These are phyloP conservation scores for Acanthopleura granulata DNA, from an alignment of 2,888 invertebrate genomes.

Conservation along the genomic window DNA sequence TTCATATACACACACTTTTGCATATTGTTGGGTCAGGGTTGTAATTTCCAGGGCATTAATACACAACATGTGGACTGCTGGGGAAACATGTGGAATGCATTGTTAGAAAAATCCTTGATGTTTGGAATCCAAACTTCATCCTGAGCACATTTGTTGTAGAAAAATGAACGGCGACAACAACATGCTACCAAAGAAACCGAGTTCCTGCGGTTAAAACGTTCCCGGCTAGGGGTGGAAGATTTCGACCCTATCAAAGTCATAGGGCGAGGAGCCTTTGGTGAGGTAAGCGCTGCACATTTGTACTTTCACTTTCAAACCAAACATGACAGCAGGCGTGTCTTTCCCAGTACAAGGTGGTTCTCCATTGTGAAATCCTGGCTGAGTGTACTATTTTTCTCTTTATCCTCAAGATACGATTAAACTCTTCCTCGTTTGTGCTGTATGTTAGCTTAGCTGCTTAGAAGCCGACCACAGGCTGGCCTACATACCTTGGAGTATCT, in stretches of 20 bases:
- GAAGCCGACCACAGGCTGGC: too few species aligned
- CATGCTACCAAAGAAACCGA: constrained; percentile 99
- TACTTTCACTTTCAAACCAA: too few species aligned
- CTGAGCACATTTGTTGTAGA: constrained; percentile 69
- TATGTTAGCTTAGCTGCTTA: too few species aligned
- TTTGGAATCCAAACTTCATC: neutral
- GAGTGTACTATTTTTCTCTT: neutral
- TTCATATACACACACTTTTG: too few species aligned
- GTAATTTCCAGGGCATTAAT: neutral
- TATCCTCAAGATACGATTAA: too few species aligned
- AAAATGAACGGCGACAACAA: constrained; percentile 91
- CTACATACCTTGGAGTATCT: too few species aligned
- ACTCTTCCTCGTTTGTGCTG: too few species aligned
- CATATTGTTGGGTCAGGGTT: neutral
- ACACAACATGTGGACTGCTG: neutral
- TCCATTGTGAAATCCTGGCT: neutral
- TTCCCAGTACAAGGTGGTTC: too few species aligned
- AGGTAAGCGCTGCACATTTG: constrained; percentile 61
- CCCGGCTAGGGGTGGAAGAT: constrained; percentile 96
- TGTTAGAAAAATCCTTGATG: neutral
- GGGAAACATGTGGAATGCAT: neutral
- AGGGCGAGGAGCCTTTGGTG: constrained; percentile 74
- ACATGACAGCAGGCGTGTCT: too few species aligned
- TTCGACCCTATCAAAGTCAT: constrained; percentile 96
- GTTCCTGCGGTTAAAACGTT: constrained; percentile 94